phyloP scores from a whole-genome alignment of 1,140 invertebrate species.

The Trichogramma pretiosum region DNA sequence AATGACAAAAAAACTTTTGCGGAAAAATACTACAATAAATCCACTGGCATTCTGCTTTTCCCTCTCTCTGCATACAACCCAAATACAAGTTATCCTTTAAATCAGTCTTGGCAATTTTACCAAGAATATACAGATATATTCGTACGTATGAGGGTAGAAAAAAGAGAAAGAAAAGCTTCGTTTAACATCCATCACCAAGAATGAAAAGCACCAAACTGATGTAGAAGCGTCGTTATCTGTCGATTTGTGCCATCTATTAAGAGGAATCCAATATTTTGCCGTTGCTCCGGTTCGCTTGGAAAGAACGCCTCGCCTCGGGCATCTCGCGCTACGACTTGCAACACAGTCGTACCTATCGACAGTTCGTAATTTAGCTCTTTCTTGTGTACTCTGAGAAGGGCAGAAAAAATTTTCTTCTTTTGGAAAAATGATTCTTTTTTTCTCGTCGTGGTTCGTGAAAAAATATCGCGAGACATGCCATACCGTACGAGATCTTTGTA shows the following conservation, averaged over 20 bases:
- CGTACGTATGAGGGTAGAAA: background rate
- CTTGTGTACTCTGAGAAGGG: conserved; percentile 34
- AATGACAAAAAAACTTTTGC: too few relatives aligned
- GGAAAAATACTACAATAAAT: too few relatives aligned
- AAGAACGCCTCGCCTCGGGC: conserved; percentile 29
- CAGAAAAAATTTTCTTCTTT: background rate
- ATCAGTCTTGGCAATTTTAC: too few relatives aligned
- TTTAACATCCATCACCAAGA: too few relatives aligned
- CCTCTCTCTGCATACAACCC: too few relatives aligned
- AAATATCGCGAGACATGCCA: background rate
- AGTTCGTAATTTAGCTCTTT: conserved; percentile 27
- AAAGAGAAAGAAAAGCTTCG: background rate
- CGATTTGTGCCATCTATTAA: conserved; percentile 33
- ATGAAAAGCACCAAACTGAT: conserved; percentile 29
- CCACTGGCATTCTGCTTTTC: too few relatives aligned
- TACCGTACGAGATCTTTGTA: conserved; percentile 58
- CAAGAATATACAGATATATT: too few relatives aligned
- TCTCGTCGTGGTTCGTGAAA: background rate
- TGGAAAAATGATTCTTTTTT: conserved; percentile 1
- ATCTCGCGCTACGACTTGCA: conserved; percentile 39
- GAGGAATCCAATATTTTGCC: conserved; percentile 43
- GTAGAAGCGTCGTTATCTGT: conserved; percentile 34
- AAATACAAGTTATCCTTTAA: too few relatives aligned
- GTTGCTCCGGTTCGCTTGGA: conserved; percentile 31
- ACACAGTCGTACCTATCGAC: conserved; percentile 33